phyloP scores from a whole-genome alignment of 2,797 vertebrate species.

The Brachyrhaphis roseni region DNA sequence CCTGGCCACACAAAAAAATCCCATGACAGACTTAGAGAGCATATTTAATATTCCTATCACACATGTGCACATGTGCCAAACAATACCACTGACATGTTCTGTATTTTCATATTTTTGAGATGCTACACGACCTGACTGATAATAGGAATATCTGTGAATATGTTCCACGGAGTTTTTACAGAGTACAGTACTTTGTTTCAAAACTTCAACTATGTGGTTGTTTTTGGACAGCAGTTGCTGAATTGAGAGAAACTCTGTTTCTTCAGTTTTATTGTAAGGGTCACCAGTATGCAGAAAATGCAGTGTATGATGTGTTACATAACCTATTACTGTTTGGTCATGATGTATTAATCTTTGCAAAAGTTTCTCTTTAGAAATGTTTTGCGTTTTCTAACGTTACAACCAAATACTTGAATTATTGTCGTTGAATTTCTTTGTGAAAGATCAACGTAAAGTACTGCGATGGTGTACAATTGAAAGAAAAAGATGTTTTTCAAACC shows the following conservation, averaged over 20 bases:
- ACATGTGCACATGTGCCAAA: background rate
- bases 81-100: background rate
- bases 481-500: too few species aligned
- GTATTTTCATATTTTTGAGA: constrained; percentile 18
- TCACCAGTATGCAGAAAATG: background rate
- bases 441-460: too few species aligned
- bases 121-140: background rate
- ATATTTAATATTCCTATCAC: constrained; percentile 18
- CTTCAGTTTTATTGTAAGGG: background rate
- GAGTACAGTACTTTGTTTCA: constrained; percentile 8
- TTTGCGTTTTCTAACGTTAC: too few species aligned
- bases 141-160: background rate
- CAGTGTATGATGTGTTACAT: background rate
- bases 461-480: too few species aligned
- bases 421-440: too few species aligned
- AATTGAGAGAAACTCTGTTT: background rate
- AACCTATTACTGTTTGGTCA: too few species aligned
- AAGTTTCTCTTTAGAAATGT: too few species aligned
- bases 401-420: too few species aligned
- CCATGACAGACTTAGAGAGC: constrained; percentile 23
- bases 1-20: constrained; percentile 19
- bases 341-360: background rate
- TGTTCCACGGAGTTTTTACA: constrained; percentile 5
- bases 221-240: background rate
- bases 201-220: constrained; percentile 9